Percentiles rank a stretch among this genome's conserved stretches.
Evolutionary conservation across 2,888 invertebrate species (phyloP).

Genomic region (Chaetogeoica ovagalla): DNA sequence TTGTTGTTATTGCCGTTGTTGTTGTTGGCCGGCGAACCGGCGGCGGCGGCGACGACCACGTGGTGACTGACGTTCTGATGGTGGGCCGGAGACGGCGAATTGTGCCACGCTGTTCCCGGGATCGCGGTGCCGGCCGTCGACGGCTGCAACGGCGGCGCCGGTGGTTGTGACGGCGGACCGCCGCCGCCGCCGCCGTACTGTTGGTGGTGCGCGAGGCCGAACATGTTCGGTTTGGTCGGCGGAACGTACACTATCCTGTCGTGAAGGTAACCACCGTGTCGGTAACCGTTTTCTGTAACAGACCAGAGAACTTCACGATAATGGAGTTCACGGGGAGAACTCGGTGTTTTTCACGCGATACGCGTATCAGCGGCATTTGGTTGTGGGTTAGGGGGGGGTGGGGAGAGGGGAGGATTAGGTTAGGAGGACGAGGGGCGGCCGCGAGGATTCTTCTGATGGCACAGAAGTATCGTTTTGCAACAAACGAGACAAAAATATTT

Average conservation of each 20-base stretch:
- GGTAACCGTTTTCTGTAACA: conserved; percentile 42
- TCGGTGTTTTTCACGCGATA: neutral
- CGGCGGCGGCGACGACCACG: neutral
- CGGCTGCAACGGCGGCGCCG: neutral
- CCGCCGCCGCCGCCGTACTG: conserved; percentile 29
- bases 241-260: conserved; percentile 46
- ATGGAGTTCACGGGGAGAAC: too few relatives aligned
- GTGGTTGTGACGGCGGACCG: neutral
- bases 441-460: too few relatives aligned
- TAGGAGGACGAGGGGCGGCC: too few relatives aligned
- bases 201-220: conserved; percentile 24
- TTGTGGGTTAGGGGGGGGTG: too few relatives aligned
- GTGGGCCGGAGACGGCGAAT: neutral
- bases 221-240: conserved; percentile 42
- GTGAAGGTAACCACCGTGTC: conserved; percentile 35
- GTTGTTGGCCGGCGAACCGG: conserved; percentile 24
- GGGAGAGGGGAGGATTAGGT: too few relatives aligned
- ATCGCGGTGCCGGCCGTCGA: neutral
- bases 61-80: conserved; percentile 21
- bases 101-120: conserved; percentile 14
- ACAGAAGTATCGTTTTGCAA: too few relatives aligned
- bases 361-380: too few relatives aligned
- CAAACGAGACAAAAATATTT: too few relatives aligned
- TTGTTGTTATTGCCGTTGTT: neutral
- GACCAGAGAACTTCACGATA: too few relatives aligned